phyloP scores from a whole-genome alignment of 2,113 vertebrate genomes.

The Ctenomys sociabilis region DNA sequence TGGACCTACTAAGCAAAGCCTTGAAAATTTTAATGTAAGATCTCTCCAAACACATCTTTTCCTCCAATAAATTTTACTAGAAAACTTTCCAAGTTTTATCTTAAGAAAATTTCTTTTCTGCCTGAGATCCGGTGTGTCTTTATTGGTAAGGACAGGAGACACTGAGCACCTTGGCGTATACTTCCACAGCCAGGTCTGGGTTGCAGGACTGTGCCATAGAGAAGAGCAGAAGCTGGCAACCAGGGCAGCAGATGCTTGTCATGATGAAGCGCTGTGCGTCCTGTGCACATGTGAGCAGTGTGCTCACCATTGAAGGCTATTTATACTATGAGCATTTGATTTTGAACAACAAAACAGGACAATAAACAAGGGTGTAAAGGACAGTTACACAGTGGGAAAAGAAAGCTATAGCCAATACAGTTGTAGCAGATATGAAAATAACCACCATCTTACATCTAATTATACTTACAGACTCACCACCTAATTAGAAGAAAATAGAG shows the following conservation, averaged over 20 bases:
- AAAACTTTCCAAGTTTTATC: neutral
- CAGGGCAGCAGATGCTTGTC: neutral
- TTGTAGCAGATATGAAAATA: neutral
- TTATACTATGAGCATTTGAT: neutral
- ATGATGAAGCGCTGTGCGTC: neutral
- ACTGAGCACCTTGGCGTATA: neutral
- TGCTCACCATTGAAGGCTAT: neutral
- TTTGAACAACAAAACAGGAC: neutral
- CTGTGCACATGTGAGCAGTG: neutral
- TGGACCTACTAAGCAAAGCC: neutral
- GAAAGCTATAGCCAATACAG: neutral
- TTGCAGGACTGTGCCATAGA: neutral
- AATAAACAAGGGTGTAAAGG: neutral
- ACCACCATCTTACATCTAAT: neutral
- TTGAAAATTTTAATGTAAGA: neutral
- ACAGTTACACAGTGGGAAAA: neutral
- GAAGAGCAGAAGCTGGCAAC: neutral
- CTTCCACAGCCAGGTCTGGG: neutral
- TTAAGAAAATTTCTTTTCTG: neutral
- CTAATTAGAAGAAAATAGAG: fast-evolving
- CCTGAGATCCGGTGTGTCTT: neutral
- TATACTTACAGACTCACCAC: neutral
- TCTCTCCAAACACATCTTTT: neutral
- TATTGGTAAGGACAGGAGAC: neutral
- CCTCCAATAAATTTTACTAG: neutral